phyloP scores from a whole-genome alignment of 2,888 invertebrate genomes.

The Blastobasis adustella region DNA sequence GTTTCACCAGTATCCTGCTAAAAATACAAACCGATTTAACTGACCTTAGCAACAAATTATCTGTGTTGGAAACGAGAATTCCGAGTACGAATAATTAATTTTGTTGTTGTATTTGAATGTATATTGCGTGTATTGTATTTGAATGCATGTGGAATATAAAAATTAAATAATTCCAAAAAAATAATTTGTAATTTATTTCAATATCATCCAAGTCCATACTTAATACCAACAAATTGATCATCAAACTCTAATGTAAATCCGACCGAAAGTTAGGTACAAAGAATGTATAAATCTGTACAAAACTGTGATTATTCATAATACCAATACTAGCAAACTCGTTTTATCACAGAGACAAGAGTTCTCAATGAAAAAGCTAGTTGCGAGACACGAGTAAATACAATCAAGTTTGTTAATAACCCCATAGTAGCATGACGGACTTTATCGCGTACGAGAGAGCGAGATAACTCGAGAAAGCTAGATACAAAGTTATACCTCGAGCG shows the following conservation, averaged over 20 bases:
- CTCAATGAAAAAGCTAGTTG: no score
- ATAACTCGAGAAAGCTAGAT: no score
- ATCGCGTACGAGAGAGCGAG: no score
- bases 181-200: background rate
- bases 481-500: no score
- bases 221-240: background rate
- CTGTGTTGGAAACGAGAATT: conserved; percentile 49
- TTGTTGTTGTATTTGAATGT: background rate
- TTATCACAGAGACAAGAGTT: no score
- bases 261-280: no score
- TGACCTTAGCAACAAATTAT: conserved; percentile 46
- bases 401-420: no score
- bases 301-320: no score
- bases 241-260: background rate
- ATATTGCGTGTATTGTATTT: background rate
- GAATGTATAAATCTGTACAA: no score
- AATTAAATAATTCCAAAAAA: background rate
- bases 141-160: background rate
- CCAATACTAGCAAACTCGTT: no score
- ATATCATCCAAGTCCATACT: background rate
- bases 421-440: no score
- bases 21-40: conserved; percentile 59
- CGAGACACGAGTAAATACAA: no score
- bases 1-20: conserved; percentile 47
- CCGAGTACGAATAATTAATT: conserved; percentile 5